phyloP scores from a whole-genome alignment of 2,797 vertebrate species.

The Gallinago nigripennis region DNA sequence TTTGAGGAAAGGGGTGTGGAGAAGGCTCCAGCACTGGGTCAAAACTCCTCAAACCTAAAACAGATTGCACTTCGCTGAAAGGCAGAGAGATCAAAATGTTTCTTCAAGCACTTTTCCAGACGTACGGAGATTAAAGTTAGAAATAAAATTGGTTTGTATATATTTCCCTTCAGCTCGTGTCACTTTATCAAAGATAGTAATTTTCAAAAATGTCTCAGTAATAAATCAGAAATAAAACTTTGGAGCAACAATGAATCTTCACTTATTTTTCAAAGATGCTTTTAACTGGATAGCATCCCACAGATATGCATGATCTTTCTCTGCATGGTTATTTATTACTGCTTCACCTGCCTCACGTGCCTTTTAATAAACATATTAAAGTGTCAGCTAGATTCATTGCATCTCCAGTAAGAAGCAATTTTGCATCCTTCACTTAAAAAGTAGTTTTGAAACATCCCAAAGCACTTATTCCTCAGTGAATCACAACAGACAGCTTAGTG shows the following conservation, averaged over 20 bases:
- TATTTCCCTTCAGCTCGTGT: constrained; percentile 51
- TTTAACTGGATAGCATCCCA: constrained; percentile 32
- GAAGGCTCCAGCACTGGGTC: neutral
- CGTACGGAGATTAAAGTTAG: constrained; percentile 44
- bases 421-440: constrained; percentile 52
- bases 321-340: constrained; percentile 46
- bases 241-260: constrained; percentile 44
- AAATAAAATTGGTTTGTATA: constrained; percentile 50
- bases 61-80: constrained; percentile 25
- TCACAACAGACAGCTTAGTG: constrained; percentile 4
- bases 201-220: constrained; percentile 55
- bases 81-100: constrained; percentile 45
- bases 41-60: constrained; percentile 13
- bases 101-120: constrained; percentile 31
- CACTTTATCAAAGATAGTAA: constrained; percentile 47
- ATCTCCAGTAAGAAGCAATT: constrained; percentile 24
- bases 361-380: constrained; percentile 54
- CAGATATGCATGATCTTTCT: constrained; percentile 40
- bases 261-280: constrained; percentile 46
- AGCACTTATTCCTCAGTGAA: constrained; percentile 33
- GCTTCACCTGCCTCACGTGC: constrained; percentile 51
- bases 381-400: constrained; percentile 45
- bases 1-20: neutral
- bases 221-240: constrained; percentile 64
- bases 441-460: constrained; percentile 2